These are phyloP conservation scores for Chrysolina americana DNA, from an alignment of 2,888 invertebrate species.

Conservation along the genomic window DNA sequence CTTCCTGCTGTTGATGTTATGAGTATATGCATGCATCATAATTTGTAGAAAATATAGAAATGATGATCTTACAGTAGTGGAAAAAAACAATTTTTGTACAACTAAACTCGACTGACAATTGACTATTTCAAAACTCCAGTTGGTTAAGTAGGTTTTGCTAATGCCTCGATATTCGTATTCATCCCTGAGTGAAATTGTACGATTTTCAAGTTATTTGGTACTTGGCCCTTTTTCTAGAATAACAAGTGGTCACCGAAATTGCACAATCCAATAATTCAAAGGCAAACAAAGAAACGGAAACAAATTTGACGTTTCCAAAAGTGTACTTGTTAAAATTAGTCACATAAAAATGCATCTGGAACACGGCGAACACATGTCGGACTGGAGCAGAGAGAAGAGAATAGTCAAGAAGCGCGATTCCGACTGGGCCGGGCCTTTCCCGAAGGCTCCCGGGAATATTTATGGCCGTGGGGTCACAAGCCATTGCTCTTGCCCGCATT, in stretches of 20 bases:
- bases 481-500: constrained; percentile 70
- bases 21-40: no score
- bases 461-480: constrained; percentile 70
- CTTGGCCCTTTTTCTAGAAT: background rate
- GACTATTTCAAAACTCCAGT: no score
- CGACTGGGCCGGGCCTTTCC: constrained; percentile 54
- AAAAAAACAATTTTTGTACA: no score
- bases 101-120: no score
- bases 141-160: no score
- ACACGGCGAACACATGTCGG: constrained; percentile 39
- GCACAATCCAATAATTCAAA: constrained; percentile 51
- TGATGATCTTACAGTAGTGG: no score
- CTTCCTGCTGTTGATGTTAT: no score
- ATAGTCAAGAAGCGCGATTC: constrained; percentile 32
- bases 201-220: background rate
- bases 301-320: constrained; percentile 53
- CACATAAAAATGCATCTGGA: constrained; percentile 57
- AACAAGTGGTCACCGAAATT: constrained; percentile 30
- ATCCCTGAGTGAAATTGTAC: no score
- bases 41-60: no score
- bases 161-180: background rate
- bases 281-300: constrained; percentile 56
- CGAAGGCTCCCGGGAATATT: constrained; percentile 68
- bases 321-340: constrained; percentile 53
- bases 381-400: constrained; percentile 18